Base-by-base conservation (phyloP, 2,113 vertebrate genomes). In the Menura novaehollandiae region DNA sequence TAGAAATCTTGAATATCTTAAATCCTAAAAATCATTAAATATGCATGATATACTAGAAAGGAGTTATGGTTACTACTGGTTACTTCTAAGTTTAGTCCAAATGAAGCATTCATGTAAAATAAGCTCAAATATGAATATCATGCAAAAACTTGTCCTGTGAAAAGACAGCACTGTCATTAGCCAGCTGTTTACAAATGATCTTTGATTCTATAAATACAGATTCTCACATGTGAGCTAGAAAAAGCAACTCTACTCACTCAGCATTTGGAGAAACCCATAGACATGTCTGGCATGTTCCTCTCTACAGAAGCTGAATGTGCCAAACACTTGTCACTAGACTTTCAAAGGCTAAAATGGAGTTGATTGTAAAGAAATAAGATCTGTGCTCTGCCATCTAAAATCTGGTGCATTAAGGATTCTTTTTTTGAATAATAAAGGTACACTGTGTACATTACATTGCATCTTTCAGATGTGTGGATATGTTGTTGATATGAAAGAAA, bases 81-180 rank as follows among this genome's bases (percentile, higher is more conserved):
- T 90, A 23, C 37, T 90, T 12, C 85, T 93, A 84, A 81, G 88
- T 96, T 93, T 91, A 93, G 71, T 58, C 28, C 76, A 82, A 94
- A 78, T 59, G 51, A 94, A 79, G 18, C 62, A 75, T 91, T 91
- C 35, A 51, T 74, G 43, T 73, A 86, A 94, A 90, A 63, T 73
- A 88, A 77, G 3, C 26, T 80, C 43, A 84, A 77, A 92, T 95
- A 80, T 64, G 43, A 84, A 52, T 63, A 77, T 81, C 11, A 19
- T 64, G 43, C 59, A 88, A 83, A 88, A 94, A 62, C 27, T 76
- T 71, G 33, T 59, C 35, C 41, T 71, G 59, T 89, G 43, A 71
- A 89, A 95, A 80, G 72, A 86, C 55, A 88, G 47, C 72, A 60
- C 43, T 82, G 30, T 96, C 85, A 92, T 97, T 94, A 96, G 72